A percentile compares a stretch with the other conserved stretches of the same genome.
phyloP scores from a whole-genome alignment of 2,888 invertebrate genomes.

The Parnassius glacialis region DNA sequence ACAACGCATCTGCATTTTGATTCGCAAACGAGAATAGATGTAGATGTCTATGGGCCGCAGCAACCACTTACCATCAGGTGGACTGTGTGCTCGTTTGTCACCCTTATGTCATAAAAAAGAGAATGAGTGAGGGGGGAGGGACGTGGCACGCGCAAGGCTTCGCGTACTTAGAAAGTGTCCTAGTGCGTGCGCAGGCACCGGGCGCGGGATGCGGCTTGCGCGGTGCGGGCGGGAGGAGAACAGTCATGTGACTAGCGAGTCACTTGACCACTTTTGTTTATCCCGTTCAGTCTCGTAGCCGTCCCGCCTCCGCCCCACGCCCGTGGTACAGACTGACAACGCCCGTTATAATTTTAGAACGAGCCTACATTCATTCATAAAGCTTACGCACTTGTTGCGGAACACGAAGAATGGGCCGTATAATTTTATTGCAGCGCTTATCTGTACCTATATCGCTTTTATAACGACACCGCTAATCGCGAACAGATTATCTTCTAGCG shows the following conservation, averaged over 20 bases:
- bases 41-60: too few species aligned
- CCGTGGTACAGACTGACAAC: background rate
- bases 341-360: background rate
- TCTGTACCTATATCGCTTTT: background rate
- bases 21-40: too few species aligned
- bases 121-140: background rate
- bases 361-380: background rate
- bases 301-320: background rate
- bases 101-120: background rate
- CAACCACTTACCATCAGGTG: too few species aligned
- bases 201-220: constrained; percentile 1
- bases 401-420: background rate
- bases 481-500: too few species aligned
- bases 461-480: background rate
- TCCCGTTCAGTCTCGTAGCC: constrained; percentile 21
- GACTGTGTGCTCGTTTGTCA: background rate
- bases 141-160: constrained; percentile 28
- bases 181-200: background rate
- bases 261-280: constrained; percentile 24
- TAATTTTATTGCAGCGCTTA: background rate
- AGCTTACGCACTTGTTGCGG: background rate
- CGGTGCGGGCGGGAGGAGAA: background rate
- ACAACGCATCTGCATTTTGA: too few species aligned
- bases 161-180: constrained; percentile 4
- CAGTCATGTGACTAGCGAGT: constrained; percentile 17